phyloP scores from a whole-genome alignment of 2,797 vertebrate genomes.

The Danio tinwini region DNA sequence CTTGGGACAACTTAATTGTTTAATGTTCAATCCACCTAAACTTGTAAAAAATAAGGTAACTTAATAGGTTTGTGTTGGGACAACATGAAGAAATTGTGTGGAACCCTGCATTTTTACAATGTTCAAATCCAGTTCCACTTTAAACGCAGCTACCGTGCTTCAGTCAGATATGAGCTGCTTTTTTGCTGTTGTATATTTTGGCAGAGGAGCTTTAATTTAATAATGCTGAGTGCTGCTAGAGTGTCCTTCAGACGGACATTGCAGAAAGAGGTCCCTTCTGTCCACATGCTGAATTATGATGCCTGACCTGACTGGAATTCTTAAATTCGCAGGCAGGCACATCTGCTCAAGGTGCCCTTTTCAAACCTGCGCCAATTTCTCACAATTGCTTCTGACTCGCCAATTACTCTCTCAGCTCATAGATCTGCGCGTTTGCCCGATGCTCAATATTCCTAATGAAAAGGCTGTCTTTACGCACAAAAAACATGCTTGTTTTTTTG shows the following conservation, averaged over 20 bases:
- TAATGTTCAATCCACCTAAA: no score
- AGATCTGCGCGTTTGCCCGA: not conserved
- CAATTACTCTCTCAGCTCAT: not conserved
- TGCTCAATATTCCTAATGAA: not conserved
- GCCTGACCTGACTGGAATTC: slow-evolving; percentile 55
- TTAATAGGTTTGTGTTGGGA: no score
- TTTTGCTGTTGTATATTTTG: slow-evolving; percentile 36
- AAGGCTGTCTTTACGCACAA: not conserved
- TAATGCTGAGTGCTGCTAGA: slow-evolving; percentile 77
- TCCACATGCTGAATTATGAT: slow-evolving; percentile 58
- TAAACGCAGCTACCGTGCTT: not conserved
- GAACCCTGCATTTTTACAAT: no score
- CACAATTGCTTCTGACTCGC: not conserved
- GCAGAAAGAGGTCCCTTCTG: slow-evolving; percentile 54
- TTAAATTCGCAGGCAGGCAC: not conserved
- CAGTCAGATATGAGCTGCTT: not conserved
- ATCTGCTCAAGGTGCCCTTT: slow-evolving; percentile 59
- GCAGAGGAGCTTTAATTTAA: slow-evolving; percentile 67
- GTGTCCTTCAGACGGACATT: slow-evolving; percentile 66
- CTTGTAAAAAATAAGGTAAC: no score
- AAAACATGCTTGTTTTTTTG: slow-evolving; percentile 1
- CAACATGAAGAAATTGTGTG: no score
- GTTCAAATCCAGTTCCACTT: not conserved
- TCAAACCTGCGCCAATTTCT: slow-evolving; percentile 26
- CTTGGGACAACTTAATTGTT: no score